Percentiles rank a stretch among this genome's conserved stretches.
These are phyloP conservation scores for Trichoplax adhaerens DNA, from an alignment of 37 sponge, comb jelly and placozoan genomes.

Conservation along the genomic window DNA sequence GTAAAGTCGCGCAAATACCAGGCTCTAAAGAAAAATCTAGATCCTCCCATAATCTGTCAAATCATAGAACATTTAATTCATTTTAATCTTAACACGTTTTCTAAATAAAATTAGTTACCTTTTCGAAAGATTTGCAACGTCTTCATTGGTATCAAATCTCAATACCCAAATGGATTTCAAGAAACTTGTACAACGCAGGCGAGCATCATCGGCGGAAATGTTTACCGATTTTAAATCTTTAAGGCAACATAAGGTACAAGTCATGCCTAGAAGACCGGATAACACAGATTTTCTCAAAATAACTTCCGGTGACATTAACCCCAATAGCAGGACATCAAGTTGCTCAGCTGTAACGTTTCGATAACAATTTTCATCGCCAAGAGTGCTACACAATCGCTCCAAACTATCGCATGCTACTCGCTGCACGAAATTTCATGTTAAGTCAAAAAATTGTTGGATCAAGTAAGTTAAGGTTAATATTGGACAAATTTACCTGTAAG, in stretches of 20 bases:
- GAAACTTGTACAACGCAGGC: too few relatives aligned
- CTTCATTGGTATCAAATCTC: conserved; percentile 6
- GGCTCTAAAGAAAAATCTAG: background rate
- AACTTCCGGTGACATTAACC: conserved; percentile 9
- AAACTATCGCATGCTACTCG: too few relatives aligned
- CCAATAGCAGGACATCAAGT: conserved; percentile 5
- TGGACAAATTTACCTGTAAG: too few relatives aligned
- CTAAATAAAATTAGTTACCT: too few relatives aligned
- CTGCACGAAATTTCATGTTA: too few relatives aligned
- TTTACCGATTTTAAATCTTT: too few relatives aligned
- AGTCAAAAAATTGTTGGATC: too few relatives aligned
- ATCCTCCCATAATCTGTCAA: conserved; percentile 35
- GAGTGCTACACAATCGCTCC: too few relatives aligned
- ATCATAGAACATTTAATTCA: background rate
- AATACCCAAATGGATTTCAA: conserved; percentile 5
- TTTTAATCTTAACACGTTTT: conserved; percentile 19
- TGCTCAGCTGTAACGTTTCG: conserved; percentile 6
- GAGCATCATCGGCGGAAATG: too few relatives aligned
- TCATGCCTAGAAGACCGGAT: conserved; percentile 1
- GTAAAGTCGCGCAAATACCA: conserved; percentile 10
- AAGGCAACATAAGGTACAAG: too few relatives aligned
- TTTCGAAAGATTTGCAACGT: background rate
- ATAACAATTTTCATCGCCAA: background rate
- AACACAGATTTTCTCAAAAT: conserved; percentile 10
- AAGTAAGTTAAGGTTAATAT: too few relatives aligned